Conservation (phyloP, 2,888 invertebrate species). For the Scrobipalpa costella region DNA sequence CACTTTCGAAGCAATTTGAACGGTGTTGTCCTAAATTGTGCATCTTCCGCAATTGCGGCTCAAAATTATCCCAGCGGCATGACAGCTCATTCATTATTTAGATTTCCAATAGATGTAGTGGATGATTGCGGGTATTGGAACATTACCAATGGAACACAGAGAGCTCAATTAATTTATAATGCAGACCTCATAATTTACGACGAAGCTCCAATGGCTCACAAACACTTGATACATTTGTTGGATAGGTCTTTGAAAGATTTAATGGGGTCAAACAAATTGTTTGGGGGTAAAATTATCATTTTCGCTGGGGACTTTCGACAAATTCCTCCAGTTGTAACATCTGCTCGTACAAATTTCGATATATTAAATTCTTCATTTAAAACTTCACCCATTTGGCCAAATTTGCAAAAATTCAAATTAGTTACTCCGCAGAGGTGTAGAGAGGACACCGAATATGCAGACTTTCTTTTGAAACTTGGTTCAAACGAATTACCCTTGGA, state of each 20-base stretch:
- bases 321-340: slow-evolving; percentile 30
- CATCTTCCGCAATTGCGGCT: too few relatives aligned
- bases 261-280: slow-evolving; percentile 26
- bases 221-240: neutral
- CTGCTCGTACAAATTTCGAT: slow-evolving; percentile 23
- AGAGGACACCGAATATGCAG: slow-evolving; percentile 16
- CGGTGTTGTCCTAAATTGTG: too few relatives aligned
- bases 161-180: neutral
- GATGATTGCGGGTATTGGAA: neutral
- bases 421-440: slow-evolving; percentile 27
- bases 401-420: slow-evolving; percentile 26
- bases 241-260: neutral
- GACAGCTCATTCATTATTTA: too few relatives aligned
- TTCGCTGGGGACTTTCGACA: slow-evolving; percentile 33
- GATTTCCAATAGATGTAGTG: neutral
- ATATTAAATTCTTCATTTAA: slow-evolving; percentile 20
- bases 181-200: neutral
- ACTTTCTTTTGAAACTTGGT: slow-evolving; percentile 7
- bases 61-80: too few relatives aligned
- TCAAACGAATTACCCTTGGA: neutral
- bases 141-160: neutral
- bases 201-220: neutral
- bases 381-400: slow-evolving; percentile 27
- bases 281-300: slow-evolving; percentile 33
- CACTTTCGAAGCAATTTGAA: neutral